phyloP scores from a whole-genome alignment of 2,888 invertebrate species.

The Nephrocerus scutellatus region DNA sequence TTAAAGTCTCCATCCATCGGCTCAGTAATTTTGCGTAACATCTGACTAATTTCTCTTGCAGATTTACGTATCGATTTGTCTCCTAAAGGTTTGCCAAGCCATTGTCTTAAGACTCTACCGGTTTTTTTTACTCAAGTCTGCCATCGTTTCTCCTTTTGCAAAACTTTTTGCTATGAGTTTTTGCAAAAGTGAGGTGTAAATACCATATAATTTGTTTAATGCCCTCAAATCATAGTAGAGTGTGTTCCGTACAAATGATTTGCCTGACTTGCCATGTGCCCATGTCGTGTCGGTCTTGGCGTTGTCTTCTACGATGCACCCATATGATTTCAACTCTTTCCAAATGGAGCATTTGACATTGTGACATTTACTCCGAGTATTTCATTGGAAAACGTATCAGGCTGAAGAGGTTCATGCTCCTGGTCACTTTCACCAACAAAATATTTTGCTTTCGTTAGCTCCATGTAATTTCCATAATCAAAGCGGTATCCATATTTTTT shows the following conservation, averaged over 20 bases:
- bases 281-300: conserved; percentile 4
- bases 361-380: background rate
- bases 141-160: conserved; percentile 3
- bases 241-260: background rate
- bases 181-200: conserved; percentile 2
- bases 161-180: conserved; percentile 6
- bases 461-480: conserved; percentile 13
- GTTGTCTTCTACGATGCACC: conserved; percentile 6
- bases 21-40: conserved; percentile 4
- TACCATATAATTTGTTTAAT: conserved; percentile 2
- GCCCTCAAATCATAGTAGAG: conserved; percentile 4
- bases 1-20: conserved; percentile 7
- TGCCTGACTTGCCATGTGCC: conserved; percentile 10
- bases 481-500: conserved; percentile 18
- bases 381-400: conserved; percentile 8
- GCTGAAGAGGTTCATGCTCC: conserved; percentile 9
- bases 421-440: conserved; percentile 10
- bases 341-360: conserved; percentile 14
- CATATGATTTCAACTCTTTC: conserved; percentile 5
- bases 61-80: conserved; percentile 1
- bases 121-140: background rate
- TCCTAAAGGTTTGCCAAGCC: conserved; percentile 3
- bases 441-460: conserved; percentile 16
- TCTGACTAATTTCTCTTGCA: conserved; percentile 6
- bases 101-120: conserved; percentile 1